These are phyloP conservation scores for Meteorus cinctellus DNA, from an alignment of 2,888 invertebrate genomes.

Conservation along the genomic window DNA sequence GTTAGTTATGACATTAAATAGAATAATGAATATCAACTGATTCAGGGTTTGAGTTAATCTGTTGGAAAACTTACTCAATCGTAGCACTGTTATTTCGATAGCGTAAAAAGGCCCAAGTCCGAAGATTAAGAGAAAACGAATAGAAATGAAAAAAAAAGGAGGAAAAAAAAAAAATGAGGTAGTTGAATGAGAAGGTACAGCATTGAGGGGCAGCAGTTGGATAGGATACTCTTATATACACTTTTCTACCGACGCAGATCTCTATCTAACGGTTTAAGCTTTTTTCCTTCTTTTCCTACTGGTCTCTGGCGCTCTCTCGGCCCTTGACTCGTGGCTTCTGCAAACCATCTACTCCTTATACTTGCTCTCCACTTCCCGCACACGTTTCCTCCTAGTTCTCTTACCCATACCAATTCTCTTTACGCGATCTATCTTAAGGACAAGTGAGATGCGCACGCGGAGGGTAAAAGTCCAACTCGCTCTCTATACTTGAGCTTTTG, in stretches of 20 bases:
- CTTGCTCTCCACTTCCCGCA: slow-evolving; percentile 44
- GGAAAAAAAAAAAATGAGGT: slow-evolving; percentile 40
- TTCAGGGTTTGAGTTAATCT: slow-evolving; percentile 40
- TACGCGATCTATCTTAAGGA: slow-evolving; percentile 39
- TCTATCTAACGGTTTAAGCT: slow-evolving; percentile 73
- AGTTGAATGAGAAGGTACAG: slow-evolving; percentile 38
- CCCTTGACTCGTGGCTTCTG: slow-evolving; percentile 34
- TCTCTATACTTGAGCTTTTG: slow-evolving; percentile 27
- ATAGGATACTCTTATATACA: slow-evolving; percentile 50
- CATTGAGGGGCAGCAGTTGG: slow-evolving; percentile 62
- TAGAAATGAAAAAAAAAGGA: neutral
- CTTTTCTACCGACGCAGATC: slow-evolving; percentile 70
- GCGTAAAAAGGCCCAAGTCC: slow-evolving; percentile 68
- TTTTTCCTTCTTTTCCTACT: slow-evolving; percentile 57
- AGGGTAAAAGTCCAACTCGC: slow-evolving; percentile 41
- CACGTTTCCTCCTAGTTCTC: slow-evolving; percentile 33
- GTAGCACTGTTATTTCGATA: slow-evolving; percentile 69
- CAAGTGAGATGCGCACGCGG: slow-evolving; percentile 37
- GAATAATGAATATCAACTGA: neutral
- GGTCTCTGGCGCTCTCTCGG: slow-evolving; percentile 22
- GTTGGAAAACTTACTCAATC: slow-evolving; percentile 71
- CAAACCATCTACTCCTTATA: slow-evolving; percentile 22
- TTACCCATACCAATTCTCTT: slow-evolving; percentile 46
- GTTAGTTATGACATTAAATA: neutral
- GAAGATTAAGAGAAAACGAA: slow-evolving; percentile 34